Evolutionary conservation across 2,113 vertebrate genomes (phyloP), one percentile per base, ranked within the genome.

Genomic region (Coptodon rendalli): DNA sequence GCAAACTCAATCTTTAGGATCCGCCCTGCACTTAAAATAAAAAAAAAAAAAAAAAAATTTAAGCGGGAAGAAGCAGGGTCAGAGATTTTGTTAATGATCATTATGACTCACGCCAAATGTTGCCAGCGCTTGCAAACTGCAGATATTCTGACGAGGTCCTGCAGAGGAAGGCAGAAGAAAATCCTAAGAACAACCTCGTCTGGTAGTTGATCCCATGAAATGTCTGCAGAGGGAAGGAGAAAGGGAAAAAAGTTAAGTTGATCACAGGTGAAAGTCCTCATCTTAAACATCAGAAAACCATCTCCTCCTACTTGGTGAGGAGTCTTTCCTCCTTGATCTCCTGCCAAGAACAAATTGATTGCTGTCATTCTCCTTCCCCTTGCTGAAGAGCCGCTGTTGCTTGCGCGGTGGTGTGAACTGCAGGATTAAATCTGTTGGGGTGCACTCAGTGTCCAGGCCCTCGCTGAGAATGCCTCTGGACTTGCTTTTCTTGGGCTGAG

Each of bases 181-280:
- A 99, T 96, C 29, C 95, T 94, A 78, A 99, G 85, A 3, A 99
- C 96, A 63, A 99, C 94, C 89, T 99, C 98, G 5, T 99, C 98
- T 1, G 98, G 98, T 3, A 99, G 95, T 1, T 92, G 92, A 91
- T 99, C 96, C 97, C 97, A 98, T 5, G 97, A 98, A 63, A 97
- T 10, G n/a, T 93, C 98, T 97, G 91, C 7, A 4, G 66, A 36
- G 17, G 7, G 6, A 50, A 27, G 14, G 24, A 17, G 40, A 45
- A 76, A 29, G 40, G 40, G 8, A 0, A 3, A 17, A 52, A 83
- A 17, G 13, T 43, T 36, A 31, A 17, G n/a, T 19, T 36, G 9
- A 57, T 27, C 3, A 76, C 82, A 76, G 5, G 12, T 50, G 73
- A 52, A 78, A n/a, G 27, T 13, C 16, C 4, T 78, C 27, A 6